Conservation (phyloP, 2,113 vertebrate species). For the Archilochus colubris region DNA sequence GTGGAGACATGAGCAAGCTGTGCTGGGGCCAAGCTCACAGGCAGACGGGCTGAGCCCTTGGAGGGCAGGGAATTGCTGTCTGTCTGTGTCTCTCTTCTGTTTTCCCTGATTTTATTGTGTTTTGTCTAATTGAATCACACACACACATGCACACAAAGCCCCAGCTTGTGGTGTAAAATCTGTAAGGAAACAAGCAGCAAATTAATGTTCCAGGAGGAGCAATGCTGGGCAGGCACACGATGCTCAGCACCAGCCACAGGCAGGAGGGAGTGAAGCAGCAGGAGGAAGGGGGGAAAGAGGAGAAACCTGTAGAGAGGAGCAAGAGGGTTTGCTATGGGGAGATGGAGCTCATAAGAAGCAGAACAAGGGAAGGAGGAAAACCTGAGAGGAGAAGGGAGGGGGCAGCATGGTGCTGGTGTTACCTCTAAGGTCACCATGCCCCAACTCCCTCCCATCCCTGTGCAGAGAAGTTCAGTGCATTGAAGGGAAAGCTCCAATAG, state of each 20-base stretch:
- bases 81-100: slow-evolving; percentile 12
- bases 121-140: slow-evolving; percentile 64
- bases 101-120: slow-evolving; percentile 58
- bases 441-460: not conserved
- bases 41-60: not conserved
- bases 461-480: not conserved
- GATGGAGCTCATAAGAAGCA: not conserved
- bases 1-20: not conserved
- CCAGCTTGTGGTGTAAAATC: not conserved
- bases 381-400: not conserved
- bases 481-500: not conserved
- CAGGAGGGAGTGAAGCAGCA: not conserved
- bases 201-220: not conserved
- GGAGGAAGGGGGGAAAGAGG: not conserved
- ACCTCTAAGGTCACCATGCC: not conserved
- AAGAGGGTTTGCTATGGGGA: not conserved
- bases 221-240: not conserved
- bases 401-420: not conserved
- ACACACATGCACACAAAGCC: slow-evolving; percentile 55
- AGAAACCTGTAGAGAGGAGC: not conserved
- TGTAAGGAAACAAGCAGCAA: not conserved
- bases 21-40: not conserved
- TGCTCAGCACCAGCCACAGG: not conserved
- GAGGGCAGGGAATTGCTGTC: slow-evolving; percentile 29
- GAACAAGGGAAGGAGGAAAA: not conserved